phyloP scores from a whole-genome alignment of 2,113 vertebrate genomes.

The Macquaria australasica region DNA sequence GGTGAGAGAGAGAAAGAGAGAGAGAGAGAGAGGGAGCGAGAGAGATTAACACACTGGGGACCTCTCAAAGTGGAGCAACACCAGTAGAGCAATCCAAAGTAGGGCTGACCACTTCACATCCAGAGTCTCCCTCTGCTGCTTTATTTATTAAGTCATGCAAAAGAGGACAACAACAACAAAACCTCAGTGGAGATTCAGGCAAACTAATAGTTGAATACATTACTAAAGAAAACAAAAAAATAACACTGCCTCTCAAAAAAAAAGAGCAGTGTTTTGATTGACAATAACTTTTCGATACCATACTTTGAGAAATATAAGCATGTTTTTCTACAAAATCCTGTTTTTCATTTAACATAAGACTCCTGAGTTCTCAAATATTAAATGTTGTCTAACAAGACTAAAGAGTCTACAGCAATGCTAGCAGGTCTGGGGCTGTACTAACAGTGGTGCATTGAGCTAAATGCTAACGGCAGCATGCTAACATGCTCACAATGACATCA shows the following conservation, averaged over 20 bases:
- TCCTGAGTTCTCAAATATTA: neutral
- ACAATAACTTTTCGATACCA: neutral
- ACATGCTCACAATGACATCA: neutral
- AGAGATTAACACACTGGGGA: conserved; percentile 78
- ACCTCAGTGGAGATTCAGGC: conserved; percentile 10
- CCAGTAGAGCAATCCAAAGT: conserved; percentile 74
- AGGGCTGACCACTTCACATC: conserved; percentile 80
- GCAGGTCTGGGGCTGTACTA: neutral
- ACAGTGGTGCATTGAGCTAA: neutral
- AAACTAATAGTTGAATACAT: conserved; percentile 40
- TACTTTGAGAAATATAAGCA: conserved; percentile 1
- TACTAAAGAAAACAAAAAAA: conserved; percentile 28
- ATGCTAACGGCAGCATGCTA: neutral
- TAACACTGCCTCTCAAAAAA: neutral
- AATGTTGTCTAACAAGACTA: neutral
- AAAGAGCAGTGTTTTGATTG: neutral
- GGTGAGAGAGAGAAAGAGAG: neutral
- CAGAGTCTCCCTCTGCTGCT: conserved; percentile 52
- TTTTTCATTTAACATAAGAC: neutral
- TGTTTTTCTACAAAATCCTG: neutral
- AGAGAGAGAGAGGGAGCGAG: conserved; percentile 3
- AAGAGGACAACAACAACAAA: conserved; percentile 72
- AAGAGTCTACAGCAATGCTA: neutral
- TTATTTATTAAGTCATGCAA: conserved; percentile 80
- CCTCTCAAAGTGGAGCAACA: conserved; percentile 82